Percentiles rank a stretch among this genome's conserved stretches.
These are phyloP conservation scores for Hydrolagus affinis DNA, from an alignment of 2,113 vertebrate genomes.

Conservation along the genomic window DNA sequence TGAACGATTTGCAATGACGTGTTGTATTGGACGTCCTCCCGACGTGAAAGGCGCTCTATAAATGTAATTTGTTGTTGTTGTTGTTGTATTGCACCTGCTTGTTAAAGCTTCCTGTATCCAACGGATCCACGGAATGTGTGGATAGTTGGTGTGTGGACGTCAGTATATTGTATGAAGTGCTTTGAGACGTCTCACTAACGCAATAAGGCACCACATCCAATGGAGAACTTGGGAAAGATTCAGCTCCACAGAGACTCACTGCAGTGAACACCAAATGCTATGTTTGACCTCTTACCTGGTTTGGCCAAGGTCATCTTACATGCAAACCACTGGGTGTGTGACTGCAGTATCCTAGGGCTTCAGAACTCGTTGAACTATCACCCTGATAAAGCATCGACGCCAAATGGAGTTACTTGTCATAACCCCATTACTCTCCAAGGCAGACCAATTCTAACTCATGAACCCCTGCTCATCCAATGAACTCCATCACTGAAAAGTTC, in stretches of 20 bases:
- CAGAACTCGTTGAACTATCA: conserved; percentile 55
- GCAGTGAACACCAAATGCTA: conserved; percentile 48
- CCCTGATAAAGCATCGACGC: conserved; percentile 43
- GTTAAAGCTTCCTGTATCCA: not conserved
- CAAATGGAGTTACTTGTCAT: conserved; percentile 39
- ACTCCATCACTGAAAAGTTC: not conserved
- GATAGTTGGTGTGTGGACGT: too few relatives aligned
- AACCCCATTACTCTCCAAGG: not conserved
- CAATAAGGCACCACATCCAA: too few relatives aligned
- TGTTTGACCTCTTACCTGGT: conserved; percentile 50
- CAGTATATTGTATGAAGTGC: too few relatives aligned
- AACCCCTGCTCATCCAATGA: not conserved
- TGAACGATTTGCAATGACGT: not conserved
- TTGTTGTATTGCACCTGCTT: too few relatives aligned
- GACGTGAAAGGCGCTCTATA: too few relatives aligned
- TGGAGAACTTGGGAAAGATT: conserved; percentile 42
- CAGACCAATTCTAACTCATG: not conserved
- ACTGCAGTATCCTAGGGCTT: conserved; percentile 67
- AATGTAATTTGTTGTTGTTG: too few relatives aligned
- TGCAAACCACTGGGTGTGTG: conserved; percentile 76
- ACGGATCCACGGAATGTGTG: too few relatives aligned
- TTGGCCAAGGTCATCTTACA: conserved; percentile 49
- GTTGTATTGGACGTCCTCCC: too few relatives aligned
- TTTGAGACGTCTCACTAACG: too few relatives aligned
- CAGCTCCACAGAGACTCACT: conserved; percentile 64